Evolutionary conservation across 1,140 invertebrate species (phyloP).

Genomic region (Neodiprion fabricii): DNA sequence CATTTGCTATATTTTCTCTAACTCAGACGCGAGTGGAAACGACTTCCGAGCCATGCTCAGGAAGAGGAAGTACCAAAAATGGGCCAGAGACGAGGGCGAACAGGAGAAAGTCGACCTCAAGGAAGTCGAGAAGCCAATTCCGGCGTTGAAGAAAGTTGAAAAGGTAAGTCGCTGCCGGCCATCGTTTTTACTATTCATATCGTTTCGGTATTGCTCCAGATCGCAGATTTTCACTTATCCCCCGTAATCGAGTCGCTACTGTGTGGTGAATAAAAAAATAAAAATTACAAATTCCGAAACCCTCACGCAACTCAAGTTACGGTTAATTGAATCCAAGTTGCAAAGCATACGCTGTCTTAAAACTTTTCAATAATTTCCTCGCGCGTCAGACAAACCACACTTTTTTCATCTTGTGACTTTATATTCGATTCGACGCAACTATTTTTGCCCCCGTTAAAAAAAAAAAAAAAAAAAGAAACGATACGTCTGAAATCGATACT

Average conservation of each 20-base stretch:
- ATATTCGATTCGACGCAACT: no score
- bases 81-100: constrained; percentile 87
- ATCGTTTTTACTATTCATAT: not conserved
- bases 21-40: constrained; percentile 90
- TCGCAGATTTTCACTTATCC: constrained; percentile 25
- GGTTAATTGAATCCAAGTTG: no score
- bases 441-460: no score
- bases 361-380: no score
- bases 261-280: no score
- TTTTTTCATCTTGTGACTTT: no score
- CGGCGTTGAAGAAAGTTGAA: constrained; percentile 89
- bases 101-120: constrained; percentile 93
- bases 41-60: constrained; percentile 98
- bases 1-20: constrained; percentile 30
- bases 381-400: no score
- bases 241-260: not conserved
- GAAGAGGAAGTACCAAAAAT: constrained; percentile 95
- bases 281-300: no score
- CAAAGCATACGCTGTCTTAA: no score
- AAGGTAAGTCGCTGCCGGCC: constrained; percentile 70
- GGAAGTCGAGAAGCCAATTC: constrained; percentile 86
- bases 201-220: constrained; percentile 2
- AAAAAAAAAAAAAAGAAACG: no score
- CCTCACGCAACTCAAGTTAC: no score
- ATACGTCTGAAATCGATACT: no score